Percentiles rank a stretch among this genome's conserved stretches.
Conservation (phyloP, 2,888 invertebrate genomes). For the Latrodectus elegans region DNA sequence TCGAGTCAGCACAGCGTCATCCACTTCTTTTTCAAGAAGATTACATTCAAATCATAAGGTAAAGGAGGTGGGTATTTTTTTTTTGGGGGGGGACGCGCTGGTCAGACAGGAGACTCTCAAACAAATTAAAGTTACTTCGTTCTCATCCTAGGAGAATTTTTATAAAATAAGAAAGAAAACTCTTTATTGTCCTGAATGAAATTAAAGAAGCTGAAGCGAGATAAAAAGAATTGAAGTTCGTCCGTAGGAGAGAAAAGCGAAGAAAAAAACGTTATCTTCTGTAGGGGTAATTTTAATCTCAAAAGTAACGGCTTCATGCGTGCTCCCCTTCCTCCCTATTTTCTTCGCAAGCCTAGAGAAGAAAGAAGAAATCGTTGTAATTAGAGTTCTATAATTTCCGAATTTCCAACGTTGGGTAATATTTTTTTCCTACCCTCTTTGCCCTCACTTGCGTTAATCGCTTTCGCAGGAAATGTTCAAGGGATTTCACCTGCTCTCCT, state of each 20-base stretch:
- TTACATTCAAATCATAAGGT: neutral
- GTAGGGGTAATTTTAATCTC: slow-evolving; percentile 47
- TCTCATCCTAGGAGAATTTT: slow-evolving; percentile 13
- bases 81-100: neutral
- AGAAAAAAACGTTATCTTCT: slow-evolving; percentile 48
- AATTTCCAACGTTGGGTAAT: slow-evolving; percentile 18
- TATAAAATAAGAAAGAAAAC: slow-evolving; percentile 20
- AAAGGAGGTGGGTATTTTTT: too few species aligned
- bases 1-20: neutral
- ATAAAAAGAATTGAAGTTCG: slow-evolving; percentile 44
- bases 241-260: slow-evolving; percentile 7
- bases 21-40: neutral
- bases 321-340: slow-evolving; percentile 15
- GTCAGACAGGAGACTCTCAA: slow-evolving; percentile 26
- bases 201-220: slow-evolving; percentile 53
- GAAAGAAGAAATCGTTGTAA: slow-evolving; percentile 35
- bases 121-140: slow-evolving; percentile 17
- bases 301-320: slow-evolving; percentile 11
- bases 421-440: slow-evolving; percentile 11
- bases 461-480: neutral
- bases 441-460: neutral
- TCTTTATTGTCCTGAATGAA: slow-evolving; percentile 43
- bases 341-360: slow-evolving; percentile 1
- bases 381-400: slow-evolving; percentile 59
- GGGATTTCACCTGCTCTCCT: neutral